Evolutionary conservation across 2,888 invertebrate genomes (phyloP).

Genomic region (Lucinisca nassula): DNA sequence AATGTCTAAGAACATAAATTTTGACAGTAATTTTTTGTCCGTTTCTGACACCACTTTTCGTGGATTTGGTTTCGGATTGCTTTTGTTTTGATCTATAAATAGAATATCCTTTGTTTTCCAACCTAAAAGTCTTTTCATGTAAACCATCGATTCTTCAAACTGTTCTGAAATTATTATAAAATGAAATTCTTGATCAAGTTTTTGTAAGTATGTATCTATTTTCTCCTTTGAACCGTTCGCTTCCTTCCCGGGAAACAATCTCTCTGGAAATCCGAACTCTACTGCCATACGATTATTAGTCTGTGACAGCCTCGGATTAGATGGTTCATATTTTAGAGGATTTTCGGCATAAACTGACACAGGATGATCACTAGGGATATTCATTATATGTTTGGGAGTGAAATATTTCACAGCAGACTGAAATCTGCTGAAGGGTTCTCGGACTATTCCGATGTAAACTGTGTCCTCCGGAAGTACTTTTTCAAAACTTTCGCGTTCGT

Average conservation of each 20-base stretch:
- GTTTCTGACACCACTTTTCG: slow-evolving; percentile 36
- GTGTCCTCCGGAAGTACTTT: slow-evolving; percentile 70
- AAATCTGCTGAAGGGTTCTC: slow-evolving; percentile 75
- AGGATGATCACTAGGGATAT: slow-evolving; percentile 47
- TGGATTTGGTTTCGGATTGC: slow-evolving; percentile 36
- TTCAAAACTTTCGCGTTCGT: slow-evolving; percentile 59
- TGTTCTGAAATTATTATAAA: slow-evolving; percentile 72
- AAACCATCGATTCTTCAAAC: slow-evolving; percentile 74
- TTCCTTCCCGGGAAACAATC: slow-evolving; percentile 48
- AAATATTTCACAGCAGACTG: slow-evolving; percentile 70
- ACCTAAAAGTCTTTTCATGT: slow-evolving; percentile 62
- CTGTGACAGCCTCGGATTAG: slow-evolving; percentile 49
- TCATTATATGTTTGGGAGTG: slow-evolving; percentile 52
- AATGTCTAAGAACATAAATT: slow-evolving; percentile 54
- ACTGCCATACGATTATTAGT: slow-evolving; percentile 72
- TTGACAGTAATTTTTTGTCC: slow-evolving; percentile 26
- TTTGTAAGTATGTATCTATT: slow-evolving; percentile 38
- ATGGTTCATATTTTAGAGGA: slow-evolving; percentile 69
- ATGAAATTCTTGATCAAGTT: slow-evolving; percentile 64
- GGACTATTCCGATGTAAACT: slow-evolving; percentile 70
- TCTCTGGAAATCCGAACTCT: slow-evolving; percentile 62
- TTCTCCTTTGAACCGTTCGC: slow-evolving; percentile 41
- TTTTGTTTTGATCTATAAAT: slow-evolving; percentile 55
- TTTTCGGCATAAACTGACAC: slow-evolving; percentile 65
- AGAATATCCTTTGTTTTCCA: slow-evolving; percentile 71